phyloP scores from a whole-genome alignment of 2,797 vertebrate genomes.

The Heteromormyrus szaboi region DNA sequence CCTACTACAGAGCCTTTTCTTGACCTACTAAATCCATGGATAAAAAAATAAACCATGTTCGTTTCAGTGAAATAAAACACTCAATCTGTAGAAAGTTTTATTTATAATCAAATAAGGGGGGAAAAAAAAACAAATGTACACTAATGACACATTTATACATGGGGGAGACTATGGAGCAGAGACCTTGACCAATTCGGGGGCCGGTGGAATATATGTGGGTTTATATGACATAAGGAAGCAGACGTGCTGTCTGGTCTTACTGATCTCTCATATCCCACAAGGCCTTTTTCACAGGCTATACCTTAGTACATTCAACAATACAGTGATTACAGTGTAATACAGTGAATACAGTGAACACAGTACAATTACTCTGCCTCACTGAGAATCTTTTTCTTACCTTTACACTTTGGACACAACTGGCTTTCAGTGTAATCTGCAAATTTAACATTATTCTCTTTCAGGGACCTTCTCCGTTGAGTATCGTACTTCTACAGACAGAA shows the following conservation, averaged over 20 bases:
- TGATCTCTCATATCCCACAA: constrained; percentile 36
- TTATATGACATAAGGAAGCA: constrained; percentile 35
- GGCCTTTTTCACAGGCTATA: background rate
- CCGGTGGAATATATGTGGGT: constrained; percentile 24
- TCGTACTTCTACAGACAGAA: background rate
- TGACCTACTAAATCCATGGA: background rate
- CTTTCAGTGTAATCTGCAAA: background rate
- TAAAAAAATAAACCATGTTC: background rate
- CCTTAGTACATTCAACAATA: background rate
- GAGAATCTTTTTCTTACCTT: background rate
- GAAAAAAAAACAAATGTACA: constrained; percentile 33
- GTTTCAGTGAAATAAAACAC: constrained; percentile 10
- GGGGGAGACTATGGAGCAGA: constrained; percentile 26
- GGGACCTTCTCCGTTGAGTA: background rate
- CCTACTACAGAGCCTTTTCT: background rate
- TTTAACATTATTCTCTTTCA: background rate
- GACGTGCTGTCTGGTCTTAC: constrained; percentile 40
- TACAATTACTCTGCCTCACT: background rate
- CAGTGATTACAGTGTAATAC: constrained; percentile 11
- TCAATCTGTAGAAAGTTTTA: constrained; percentile 43
- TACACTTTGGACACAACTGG: background rate
- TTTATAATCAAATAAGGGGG: constrained; percentile 56
- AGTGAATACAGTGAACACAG: background rate
- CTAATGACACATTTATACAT: constrained; percentile 29
- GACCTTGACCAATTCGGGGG: background rate